Conservation (phyloP, 2,888 invertebrate genomes). For the Tiliacea citrago region DNA sequence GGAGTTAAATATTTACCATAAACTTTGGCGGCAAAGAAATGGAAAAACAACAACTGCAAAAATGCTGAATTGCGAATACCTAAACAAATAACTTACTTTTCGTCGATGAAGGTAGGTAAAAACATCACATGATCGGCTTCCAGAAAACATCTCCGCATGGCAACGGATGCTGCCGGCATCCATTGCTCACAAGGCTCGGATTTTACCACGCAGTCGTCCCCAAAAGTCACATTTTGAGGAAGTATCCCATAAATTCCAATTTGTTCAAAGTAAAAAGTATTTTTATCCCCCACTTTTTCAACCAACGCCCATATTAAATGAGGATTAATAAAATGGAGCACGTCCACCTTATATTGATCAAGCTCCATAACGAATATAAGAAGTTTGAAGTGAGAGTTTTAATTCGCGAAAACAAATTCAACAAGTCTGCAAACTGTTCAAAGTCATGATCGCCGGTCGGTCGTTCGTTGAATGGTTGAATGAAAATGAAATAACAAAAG, state of each 20-base stretch:
- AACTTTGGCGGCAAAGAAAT: neutral
- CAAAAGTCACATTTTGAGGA: slow-evolving; percentile 71
- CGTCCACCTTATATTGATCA: slow-evolving; percentile 77
- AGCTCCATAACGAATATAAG: slow-evolving; percentile 66
- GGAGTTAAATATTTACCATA: too few species aligned
- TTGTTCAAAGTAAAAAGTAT: slow-evolving; percentile 75
- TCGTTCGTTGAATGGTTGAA: neutral
- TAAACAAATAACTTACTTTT: slow-evolving; percentile 70
- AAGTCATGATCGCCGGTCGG: slow-evolving; percentile 22
- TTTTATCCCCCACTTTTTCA: slow-evolving; percentile 52
- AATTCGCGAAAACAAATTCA: neutral
- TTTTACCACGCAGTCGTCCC: slow-evolving; percentile 64
- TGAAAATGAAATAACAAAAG: neutral
- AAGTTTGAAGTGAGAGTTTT: neutral
- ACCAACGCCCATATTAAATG: slow-evolving; percentile 83
- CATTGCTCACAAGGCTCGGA: slow-evolving; percentile 70
- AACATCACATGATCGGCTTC: slow-evolving; percentile 76
- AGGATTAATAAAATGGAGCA: slow-evolving; percentile 79
- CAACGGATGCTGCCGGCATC: slow-evolving; percentile 72
- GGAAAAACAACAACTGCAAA: neutral
- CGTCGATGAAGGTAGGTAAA: slow-evolving; percentile 74
- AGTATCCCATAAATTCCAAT: slow-evolving; percentile 81
- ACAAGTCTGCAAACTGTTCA: slow-evolving; percentile 10
- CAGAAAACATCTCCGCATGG: slow-evolving; percentile 70
- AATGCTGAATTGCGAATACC: too few species aligned